phyloP scores from a whole-genome alignment of 2,888 invertebrate genomes.

The Polydrusus pterygomalis region DNA sequence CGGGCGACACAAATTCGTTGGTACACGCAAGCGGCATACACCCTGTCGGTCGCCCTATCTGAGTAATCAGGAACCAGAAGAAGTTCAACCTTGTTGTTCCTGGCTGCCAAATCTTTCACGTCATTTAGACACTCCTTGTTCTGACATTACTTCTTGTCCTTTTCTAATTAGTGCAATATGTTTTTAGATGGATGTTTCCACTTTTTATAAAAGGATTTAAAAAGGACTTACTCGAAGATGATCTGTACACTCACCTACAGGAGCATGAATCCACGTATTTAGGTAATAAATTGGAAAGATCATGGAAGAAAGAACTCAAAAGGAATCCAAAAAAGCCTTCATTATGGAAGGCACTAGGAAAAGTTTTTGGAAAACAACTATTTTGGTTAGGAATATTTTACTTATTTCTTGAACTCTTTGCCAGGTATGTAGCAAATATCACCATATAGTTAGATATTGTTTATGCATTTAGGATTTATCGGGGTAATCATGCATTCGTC shows the following conservation, averaged over 20 bases:
- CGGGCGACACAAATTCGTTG: no score
- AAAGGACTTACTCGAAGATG: conserved; percentile 69
- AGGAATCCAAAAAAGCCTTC: conserved; percentile 60
- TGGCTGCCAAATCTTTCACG: no score
- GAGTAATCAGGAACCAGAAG: no score
- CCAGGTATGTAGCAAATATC: conserved; percentile 53
- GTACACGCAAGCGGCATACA: no score
- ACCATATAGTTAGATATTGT: no score
- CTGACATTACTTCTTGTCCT: no score
- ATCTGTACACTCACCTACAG: conserved; percentile 72
- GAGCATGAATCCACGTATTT: conserved; percentile 68
- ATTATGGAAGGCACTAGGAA: conserved; percentile 61
- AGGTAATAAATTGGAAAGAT: conserved; percentile 64
- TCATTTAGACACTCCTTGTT: no score
- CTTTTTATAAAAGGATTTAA: conserved; percentile 67
- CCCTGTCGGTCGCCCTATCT: no score
- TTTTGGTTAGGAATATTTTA: conserved; percentile 51
- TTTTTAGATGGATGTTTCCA: conserved; percentile 73
- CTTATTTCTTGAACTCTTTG: conserved; percentile 56
- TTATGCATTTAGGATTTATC: no score
- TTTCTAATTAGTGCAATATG: neutral
- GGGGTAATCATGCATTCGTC: no score
- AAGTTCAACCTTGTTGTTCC: no score
- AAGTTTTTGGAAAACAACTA: conserved; percentile 59
- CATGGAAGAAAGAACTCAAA: conserved; percentile 62